Conservation (phyloP, 2,888 invertebrate genomes). For the Drosophila vallismaia region DNA sequence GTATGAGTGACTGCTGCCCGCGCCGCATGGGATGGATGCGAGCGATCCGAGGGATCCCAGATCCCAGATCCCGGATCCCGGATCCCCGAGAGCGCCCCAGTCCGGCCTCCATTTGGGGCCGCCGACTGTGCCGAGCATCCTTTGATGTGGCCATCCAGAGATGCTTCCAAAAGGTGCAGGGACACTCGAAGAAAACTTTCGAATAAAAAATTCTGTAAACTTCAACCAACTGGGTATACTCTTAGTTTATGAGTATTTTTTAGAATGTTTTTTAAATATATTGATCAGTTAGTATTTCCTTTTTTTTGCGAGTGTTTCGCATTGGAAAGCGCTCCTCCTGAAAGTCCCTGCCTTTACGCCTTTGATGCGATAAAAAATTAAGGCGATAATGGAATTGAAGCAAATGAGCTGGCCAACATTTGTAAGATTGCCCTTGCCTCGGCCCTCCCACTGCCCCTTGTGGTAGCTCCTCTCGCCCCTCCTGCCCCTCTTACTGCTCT, state of each 20-base stretch:
- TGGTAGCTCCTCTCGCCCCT: background rate
- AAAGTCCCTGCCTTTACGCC: slow-evolving; percentile 47
- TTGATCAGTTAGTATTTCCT: background rate
- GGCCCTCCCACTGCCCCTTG: background rate
- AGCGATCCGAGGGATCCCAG: slow-evolving; percentile 17
- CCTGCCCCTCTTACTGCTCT: background rate
- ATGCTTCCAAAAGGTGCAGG: slow-evolving; percentile 36
- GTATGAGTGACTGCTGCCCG: slow-evolving; percentile 77
- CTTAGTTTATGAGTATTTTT: background rate
- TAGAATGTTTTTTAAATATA: background rate
- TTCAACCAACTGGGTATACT: too few species aligned
- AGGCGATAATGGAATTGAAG: slow-evolving; percentile 83
- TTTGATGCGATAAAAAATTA: slow-evolving; percentile 83
- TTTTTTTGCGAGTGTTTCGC: slow-evolving; percentile 12
- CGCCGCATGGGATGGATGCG: slow-evolving; percentile 43
- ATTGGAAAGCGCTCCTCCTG: slow-evolving; percentile 2
- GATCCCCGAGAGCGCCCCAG: slow-evolving; percentile 6
- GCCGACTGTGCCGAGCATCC: slow-evolving; percentile 80
- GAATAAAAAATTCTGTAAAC: too few species aligned
- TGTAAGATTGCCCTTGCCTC: slow-evolving; percentile 59
- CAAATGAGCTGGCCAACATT: slow-evolving; percentile 82
- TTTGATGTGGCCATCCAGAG: slow-evolving; percentile 77
- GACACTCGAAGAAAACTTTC: slow-evolving; percentile 7
- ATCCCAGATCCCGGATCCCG: background rate
- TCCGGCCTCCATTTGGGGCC: slow-evolving; percentile 57